Percentiles rank a stretch among this genome's conserved stretches.
These are phyloP conservation scores for Proteles cristata DNA, from an alignment of 2,113 vertebrate genomes.

Conservation along the genomic window DNA sequence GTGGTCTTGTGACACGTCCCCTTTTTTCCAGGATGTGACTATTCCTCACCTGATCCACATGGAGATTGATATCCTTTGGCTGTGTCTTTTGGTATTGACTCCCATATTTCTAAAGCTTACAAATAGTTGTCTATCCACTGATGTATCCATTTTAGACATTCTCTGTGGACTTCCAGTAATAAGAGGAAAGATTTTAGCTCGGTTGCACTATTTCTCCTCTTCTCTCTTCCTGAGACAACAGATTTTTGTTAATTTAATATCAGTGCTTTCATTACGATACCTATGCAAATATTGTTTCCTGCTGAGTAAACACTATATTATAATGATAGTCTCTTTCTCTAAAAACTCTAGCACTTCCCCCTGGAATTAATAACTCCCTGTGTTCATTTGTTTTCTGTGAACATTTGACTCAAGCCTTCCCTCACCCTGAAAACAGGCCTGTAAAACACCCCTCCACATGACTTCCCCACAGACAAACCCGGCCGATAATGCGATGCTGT, in stretches of 20 bases:
- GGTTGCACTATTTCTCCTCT: background rate
- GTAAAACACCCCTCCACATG: background rate
- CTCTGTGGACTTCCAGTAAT: background rate
- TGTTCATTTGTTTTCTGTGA: slow-evolving; percentile 30
- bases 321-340: background rate
- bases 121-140: background rate
- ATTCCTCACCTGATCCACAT: background rate
- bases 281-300: background rate
- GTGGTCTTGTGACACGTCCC: too few species aligned
- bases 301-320: background rate
- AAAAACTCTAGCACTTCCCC: background rate
- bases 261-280: background rate
- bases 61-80: background rate
- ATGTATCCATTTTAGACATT: background rate
- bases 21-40: background rate
- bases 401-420: background rate
- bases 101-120: background rate
- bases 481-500: background rate
- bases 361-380: background rate
- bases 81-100: background rate
- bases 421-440: background rate
- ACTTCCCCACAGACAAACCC: background rate
- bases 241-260: background rate
- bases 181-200: background rate
- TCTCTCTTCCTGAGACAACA: background rate